Percentiles rank a stretch among this genome's conserved stretches.
These are phyloP conservation scores for Felis chaus DNA, from an alignment of 2,113 vertebrate genomes.

Conservation along the genomic window DNA sequence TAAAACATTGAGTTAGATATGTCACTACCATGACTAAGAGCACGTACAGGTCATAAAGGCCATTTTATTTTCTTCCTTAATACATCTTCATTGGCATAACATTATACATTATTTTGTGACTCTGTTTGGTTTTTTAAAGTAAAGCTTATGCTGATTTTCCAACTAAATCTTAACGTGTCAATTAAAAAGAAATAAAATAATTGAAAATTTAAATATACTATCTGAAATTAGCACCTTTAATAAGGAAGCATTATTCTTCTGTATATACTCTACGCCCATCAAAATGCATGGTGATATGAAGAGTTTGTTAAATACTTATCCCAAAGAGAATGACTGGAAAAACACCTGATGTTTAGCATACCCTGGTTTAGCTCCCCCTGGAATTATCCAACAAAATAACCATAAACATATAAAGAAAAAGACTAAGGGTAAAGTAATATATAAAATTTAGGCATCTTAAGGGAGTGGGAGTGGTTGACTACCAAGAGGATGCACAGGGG, in stretches of 20 bases:
- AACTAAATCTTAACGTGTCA: background rate
- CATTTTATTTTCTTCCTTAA: background rate
- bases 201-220: background rate
- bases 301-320: background rate
- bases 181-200: slow-evolving; percentile 23
- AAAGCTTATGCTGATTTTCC: background rate
- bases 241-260: background rate
- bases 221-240: background rate
- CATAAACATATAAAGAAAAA: background rate
- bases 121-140: slow-evolving; percentile 9
- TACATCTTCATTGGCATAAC: background rate
- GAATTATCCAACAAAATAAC: background rate
- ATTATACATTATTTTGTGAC: slow-evolving; percentile 18
- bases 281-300: background rate
- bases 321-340: background rate
- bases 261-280: background rate
- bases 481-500: background rate
- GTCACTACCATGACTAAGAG: background rate
- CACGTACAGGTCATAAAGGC: background rate
- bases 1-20: slow-evolving; percentile 17
- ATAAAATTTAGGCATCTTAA: background rate
- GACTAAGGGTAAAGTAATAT: background rate
- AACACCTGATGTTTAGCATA: background rate
- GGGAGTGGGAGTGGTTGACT: background rate
- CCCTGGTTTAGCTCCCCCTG: background rate